Percentiles rank a stretch among this genome's conserved stretches.
These are phyloP conservation scores for Adoxophyes honmai DNA, from an alignment of 1,140 invertebrate species.

Conservation along the genomic window DNA sequence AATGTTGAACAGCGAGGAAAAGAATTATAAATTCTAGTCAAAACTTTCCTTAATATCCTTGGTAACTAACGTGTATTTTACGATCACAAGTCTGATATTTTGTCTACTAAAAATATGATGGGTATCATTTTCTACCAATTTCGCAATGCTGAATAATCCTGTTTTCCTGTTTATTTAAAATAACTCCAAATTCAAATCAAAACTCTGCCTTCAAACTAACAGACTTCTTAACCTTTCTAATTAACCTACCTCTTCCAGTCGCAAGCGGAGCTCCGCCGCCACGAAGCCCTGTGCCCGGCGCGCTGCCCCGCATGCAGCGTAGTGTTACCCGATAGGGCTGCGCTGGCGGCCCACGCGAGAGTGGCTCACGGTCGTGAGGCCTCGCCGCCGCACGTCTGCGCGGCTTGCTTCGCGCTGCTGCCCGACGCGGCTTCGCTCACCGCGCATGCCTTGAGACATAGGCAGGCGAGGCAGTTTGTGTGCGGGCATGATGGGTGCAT, in stretches of 20 bases:
- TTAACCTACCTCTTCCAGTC: conserved; percentile 16
- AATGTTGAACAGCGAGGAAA: no score
- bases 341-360: conserved; percentile 43
- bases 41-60: no score
- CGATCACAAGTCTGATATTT: no score
- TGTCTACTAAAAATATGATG: no score
- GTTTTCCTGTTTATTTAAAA: no score
- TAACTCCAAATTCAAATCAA: no score
- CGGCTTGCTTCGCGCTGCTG: conserved; percentile 37
- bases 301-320: conserved; percentile 38
- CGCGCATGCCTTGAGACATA: conserved; percentile 48
- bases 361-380: conserved; percentile 22
- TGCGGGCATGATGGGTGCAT: conserved; percentile 62
- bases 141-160: no score
- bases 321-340: conserved; percentile 21
- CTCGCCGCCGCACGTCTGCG: conserved; percentile 34
- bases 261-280: conserved; percentile 33
- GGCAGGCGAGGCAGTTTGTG: conserved; percentile 51
- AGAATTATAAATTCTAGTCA: no score
- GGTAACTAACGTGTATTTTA: no score
- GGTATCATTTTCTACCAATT: no score
- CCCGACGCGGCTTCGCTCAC: conserved; percentile 25
- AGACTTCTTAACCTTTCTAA: no score
- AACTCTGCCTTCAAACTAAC: no score
- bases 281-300: conserved; percentile 32